Base-by-base conservation (phyloP, 2,113 vertebrate genomes). In the Mastomys coucha region DNA sequence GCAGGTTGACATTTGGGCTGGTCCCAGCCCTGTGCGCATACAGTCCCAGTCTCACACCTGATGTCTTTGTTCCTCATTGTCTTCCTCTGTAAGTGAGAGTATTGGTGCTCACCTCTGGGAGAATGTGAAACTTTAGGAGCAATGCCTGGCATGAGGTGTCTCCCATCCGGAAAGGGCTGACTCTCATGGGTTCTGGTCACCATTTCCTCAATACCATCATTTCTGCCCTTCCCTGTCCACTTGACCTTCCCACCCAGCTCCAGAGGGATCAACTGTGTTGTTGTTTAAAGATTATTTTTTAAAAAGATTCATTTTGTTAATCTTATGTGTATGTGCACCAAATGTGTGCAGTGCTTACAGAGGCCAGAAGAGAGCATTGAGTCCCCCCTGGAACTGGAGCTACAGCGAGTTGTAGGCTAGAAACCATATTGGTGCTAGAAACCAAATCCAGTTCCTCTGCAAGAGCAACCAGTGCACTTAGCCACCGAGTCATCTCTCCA, bases 71-170 rank as follows among this genome's bases (percentile, higher is more conserved):
- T 45, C 56, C 63, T 58, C 24, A 2, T 13, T 19, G 3, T 45
- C 82, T 16, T 78, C 10, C 0, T 39, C 63, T 36, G 45, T 12
- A 26, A 49, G 11, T 26, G 84, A 70, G 2, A 11, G 28, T 26
- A 5, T 10, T 10, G 45, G 2, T 7, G 0, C 19, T 26, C 22
- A 14, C 12, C 67, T 70, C 33, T 9, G 28, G 72, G 63, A 51
- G 36, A 12, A 16, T 42, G 3, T 3, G 3, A 12, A 4, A 77
- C 42, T 3, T 3, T 7, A 13, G 42, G 73, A 69, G 42, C 11
- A 0, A 14, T 0, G 0, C 24, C 89, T 20, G 13, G 4, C 20
- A 1, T 8, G 17, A 9, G 13, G 28, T 33, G 0, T 33, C 26
- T 42, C 13, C 42, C 3, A 6, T 28, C 6, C 36, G 39, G 8